Evolutionary conservation across 2,113 vertebrate species (phyloP).

Genomic region (Philantomba maxwellii): DNA sequence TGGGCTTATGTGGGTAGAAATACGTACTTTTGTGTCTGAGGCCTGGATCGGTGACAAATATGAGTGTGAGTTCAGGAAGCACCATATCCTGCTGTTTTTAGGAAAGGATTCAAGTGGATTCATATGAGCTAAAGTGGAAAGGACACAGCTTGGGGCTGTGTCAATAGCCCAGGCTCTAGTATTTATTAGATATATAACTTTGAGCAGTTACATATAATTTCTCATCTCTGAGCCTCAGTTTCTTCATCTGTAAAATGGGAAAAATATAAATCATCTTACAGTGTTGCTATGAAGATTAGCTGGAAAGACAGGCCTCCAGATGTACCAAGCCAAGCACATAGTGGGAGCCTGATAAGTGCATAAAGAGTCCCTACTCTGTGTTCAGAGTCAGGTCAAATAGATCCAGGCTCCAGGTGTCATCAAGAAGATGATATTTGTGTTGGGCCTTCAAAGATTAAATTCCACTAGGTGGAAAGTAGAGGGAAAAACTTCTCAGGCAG

Average conservation of each 20-base stretch:
- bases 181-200: neutral
- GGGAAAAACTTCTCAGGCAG: neutral
- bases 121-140: neutral
- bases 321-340: no score
- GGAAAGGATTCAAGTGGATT: neutral
- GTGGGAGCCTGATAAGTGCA: neutral
- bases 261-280: neutral
- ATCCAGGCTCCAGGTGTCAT: neutral
- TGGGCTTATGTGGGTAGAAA: neutral
- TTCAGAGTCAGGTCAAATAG: neutral
- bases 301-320: neutral
- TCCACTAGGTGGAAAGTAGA: neutral
- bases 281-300: neutral
- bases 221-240: neutral
- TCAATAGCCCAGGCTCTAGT: neutral
- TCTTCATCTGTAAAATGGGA: neutral
- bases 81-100: neutral
- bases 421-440: neutral
- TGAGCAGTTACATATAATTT: neutral
- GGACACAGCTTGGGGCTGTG: neutral
- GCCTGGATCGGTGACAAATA: neutral
- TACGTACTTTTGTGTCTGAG: neutral
- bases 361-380: neutral
- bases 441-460: neutral
- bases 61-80: neutral